Evolutionary conservation across 2,113 vertebrate species (phyloP), one percentile per base, ranked within the genome.

Genomic region (Leptobrachium ailaonicum): DNA sequence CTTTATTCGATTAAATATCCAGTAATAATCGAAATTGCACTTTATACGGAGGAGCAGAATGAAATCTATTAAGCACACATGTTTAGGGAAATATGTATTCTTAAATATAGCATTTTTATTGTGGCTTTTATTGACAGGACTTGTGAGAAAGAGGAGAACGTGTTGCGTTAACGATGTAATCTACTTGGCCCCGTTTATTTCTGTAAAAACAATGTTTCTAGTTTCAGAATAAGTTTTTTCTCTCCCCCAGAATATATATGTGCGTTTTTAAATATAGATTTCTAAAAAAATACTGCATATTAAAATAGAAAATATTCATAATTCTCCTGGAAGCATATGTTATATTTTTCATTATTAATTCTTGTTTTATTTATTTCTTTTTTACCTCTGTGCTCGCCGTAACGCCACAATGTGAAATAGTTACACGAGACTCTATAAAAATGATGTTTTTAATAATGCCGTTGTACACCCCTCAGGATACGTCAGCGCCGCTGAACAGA

Each of bases 1-100:
- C 88, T 90, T 85, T 82, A 88, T 87, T 92, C 89, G 92, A 92
- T 92, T 92, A 92, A 91, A 89, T 89, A 90, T 88, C 88, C 89
- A 89, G 90, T 88, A 90, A 92, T 90, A 91, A 90, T 85, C 64
- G 54, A 88, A 90, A 84, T 88, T 86, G 87, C 89, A 88, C 2
- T 45, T 88, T 86, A 87, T 88, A 90, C 89, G 84, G 90, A 87
- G 83, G 85, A 91, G 90, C 75, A 83, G 87, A 85, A 89, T 88
- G 84, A 84, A 87, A 90, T 90, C 80, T 87, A 86, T 89, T 92
- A 89, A 92, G 88, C 84, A 90, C 82, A 90, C 79, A 87, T 67
- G 72, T 54, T 81, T 47, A 41, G 56, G 53, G 14, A 74, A 74
- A 50, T 47, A 62, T 73, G 78, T 73, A 74, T 80, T 68, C n/a